Evolutionary conservation across 2,888 invertebrate genomes (phyloP).

Genomic region (Luffia ferchaultella): DNA sequence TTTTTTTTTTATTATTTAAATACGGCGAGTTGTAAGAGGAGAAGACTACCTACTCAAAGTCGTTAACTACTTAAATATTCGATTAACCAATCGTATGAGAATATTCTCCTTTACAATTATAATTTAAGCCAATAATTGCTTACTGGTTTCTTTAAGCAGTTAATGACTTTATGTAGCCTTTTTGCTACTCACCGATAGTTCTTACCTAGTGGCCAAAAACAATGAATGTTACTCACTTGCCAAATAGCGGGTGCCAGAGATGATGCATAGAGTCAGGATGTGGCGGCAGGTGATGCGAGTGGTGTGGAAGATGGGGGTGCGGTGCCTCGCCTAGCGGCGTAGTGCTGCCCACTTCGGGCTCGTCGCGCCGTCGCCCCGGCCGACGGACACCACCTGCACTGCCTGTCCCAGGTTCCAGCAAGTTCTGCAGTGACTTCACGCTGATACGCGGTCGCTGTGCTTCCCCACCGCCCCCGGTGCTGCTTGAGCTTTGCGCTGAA

Average conservation of each 20-base stretch:
- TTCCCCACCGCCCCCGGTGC: slow-evolving; percentile 31
- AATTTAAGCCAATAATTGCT: no score
- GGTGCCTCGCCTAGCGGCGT: slow-evolving; percentile 64
- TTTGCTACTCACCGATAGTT: no score
- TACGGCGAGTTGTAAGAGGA: no score
- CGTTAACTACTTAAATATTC: no score
- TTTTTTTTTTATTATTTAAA: no score
- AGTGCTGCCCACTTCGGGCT: slow-evolving; percentile 72
- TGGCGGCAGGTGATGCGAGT: slow-evolving; percentile 50
- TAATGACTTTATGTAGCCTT: no score
- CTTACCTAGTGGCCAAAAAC: no score
- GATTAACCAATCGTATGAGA: no score
- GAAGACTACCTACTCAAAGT: no score
- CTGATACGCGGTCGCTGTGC: slow-evolving; percentile 67
- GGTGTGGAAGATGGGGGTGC: slow-evolving; percentile 55
- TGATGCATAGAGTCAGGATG: slow-evolving; percentile 67
- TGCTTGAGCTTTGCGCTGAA: slow-evolving; percentile 1
- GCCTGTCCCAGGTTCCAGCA: slow-evolving; percentile 59
- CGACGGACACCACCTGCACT: slow-evolving; percentile 22
- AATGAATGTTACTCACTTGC: slow-evolving; percentile 75
- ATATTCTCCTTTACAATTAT: no score
- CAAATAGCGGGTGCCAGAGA: slow-evolving; percentile 86
- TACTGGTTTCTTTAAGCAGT: no score
- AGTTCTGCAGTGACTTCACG: slow-evolving; percentile 69
- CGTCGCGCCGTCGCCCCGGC: slow-evolving; percentile 55